Evolutionary conservation across 1,140 invertebrate genomes (phyloP).

Genomic region (Diorhabda sublineata): DNA sequence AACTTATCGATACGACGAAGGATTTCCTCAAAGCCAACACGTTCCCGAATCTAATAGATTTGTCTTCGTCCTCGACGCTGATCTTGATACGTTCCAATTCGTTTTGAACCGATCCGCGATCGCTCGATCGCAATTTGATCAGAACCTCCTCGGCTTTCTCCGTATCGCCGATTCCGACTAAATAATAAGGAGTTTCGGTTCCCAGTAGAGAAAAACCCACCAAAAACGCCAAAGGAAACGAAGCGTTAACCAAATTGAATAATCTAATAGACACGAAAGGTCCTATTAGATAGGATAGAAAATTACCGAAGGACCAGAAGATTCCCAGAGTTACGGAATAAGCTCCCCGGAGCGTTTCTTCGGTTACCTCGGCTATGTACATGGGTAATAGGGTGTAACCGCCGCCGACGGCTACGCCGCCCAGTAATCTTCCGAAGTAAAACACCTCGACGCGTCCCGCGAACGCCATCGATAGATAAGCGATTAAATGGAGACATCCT

Average conservation of each 20-base stretch:
- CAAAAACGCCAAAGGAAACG: slow-evolving; percentile 52
- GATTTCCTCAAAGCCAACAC: slow-evolving; percentile 58
- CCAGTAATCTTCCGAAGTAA: slow-evolving; percentile 52
- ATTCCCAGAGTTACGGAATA: slow-evolving; percentile 26
- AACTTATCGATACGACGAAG: slow-evolving; percentile 62
- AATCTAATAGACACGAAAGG: slow-evolving; percentile 35
- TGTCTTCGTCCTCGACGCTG: slow-evolving; percentile 12
- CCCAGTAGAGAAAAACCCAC: slow-evolving; percentile 46
- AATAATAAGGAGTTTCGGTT: slow-evolving; percentile 75
- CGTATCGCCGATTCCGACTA: slow-evolving; percentile 56
- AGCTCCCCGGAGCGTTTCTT: slow-evolving; percentile 60
- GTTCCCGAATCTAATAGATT: slow-evolving; percentile 9
- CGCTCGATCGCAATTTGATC: slow-evolving; percentile 56
- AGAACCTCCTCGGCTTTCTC: slow-evolving; percentile 61
- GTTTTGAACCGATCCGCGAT: slow-evolving; percentile 51
- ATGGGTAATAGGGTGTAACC: slow-evolving; percentile 60
- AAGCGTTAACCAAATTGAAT: slow-evolving; percentile 50
- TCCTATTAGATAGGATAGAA: slow-evolving; percentile 33
- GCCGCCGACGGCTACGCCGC: slow-evolving; percentile 64
- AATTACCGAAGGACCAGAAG: slow-evolving; percentile 32
- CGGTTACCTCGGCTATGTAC: slow-evolving; percentile 63
- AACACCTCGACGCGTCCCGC: slow-evolving; percentile 50
- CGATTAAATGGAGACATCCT: slow-evolving; percentile 56
- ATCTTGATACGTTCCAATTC: slow-evolving; percentile 50
- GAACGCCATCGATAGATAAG: slow-evolving; percentile 61